phyloP scores from a whole-genome alignment of 2,888 invertebrate genomes.

The Stictocephala bisonia region DNA sequence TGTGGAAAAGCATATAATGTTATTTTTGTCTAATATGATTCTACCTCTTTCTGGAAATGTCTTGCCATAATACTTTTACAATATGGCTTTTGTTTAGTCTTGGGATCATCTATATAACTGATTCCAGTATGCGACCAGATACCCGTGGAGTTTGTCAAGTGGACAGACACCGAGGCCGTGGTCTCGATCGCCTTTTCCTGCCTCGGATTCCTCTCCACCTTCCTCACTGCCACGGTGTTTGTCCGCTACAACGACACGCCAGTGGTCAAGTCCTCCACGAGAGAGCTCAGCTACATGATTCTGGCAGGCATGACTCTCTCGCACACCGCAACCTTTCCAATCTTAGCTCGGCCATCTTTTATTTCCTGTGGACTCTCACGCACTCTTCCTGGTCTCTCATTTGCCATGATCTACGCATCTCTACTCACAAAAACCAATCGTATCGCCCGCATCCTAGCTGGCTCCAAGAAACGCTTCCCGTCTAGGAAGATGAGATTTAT shows the following conservation, averaged over 20 bases:
- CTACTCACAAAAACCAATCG: slow-evolving; percentile 82
- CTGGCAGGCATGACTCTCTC: slow-evolving; percentile 70
- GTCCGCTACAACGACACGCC: slow-evolving; percentile 78
- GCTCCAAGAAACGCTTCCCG: slow-evolving; percentile 77
- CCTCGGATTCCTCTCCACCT: slow-evolving; percentile 73
- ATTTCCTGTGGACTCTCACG: slow-evolving; percentile 71
- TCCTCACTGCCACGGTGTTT: slow-evolving; percentile 72
- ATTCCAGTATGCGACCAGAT: slow-evolving; percentile 71
- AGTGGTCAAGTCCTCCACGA: slow-evolving; percentile 77
- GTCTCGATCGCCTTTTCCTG: slow-evolving; percentile 71
- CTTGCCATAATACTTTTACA: too few relatives aligned
- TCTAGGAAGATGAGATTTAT: slow-evolving; percentile 76
- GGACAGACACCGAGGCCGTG: slow-evolving; percentile 73
- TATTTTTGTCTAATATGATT: too few relatives aligned
- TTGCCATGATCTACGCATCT: slow-evolving; percentile 79
- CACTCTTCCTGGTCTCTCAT: slow-evolving; percentile 73
- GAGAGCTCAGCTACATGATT: slow-evolving; percentile 77
- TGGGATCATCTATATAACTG: too few relatives aligned
- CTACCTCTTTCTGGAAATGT: too few relatives aligned
- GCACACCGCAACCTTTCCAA: slow-evolving; percentile 72
- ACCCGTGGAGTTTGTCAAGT: slow-evolving; percentile 72
- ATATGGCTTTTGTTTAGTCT: too few relatives aligned
- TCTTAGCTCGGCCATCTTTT: slow-evolving; percentile 72
- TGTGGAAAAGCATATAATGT: too few relatives aligned
- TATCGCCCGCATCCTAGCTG: slow-evolving; percentile 79